Evolutionary conservation across 2,797 vertebrate species (phyloP).

Genomic region (Poeciliopsis gracilis): DNA sequence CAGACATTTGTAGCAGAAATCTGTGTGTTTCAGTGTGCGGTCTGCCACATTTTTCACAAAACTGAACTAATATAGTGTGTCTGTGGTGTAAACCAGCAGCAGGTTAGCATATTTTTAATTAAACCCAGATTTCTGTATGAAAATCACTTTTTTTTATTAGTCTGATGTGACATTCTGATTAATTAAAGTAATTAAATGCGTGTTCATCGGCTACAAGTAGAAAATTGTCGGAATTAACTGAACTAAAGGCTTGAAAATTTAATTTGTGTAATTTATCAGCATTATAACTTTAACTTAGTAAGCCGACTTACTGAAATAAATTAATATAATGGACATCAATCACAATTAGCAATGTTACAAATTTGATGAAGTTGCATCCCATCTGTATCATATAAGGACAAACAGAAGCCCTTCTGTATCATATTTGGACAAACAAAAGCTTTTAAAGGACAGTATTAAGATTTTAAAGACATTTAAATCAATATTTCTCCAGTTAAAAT

Average conservation of each 20-base stretch:
- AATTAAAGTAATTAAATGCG: too few relatives aligned
- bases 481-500: neutral
- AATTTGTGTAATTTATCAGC: neutral
- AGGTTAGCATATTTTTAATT: too few relatives aligned
- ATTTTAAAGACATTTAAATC: neutral
- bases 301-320: neutral
- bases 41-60: slow-evolving; percentile 8
- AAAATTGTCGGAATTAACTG: neutral
- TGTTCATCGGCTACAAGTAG: neutral
- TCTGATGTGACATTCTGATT: too few relatives aligned
- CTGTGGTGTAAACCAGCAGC: too few relatives aligned
- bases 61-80: neutral
- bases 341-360: neutral
- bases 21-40: neutral
- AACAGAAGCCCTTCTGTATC: neutral
- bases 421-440: neutral
- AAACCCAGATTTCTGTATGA: too few relatives aligned
- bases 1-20: slow-evolving; percentile 3
- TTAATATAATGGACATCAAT: neutral
- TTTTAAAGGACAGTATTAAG: neutral
- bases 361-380: neutral
- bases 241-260: neutral
- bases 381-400: neutral
- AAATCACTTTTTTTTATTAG: too few relatives aligned
- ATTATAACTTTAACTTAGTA: neutral